Evolutionary conservation across 2,888 invertebrate species (phyloP), one percentile per base, ranked within the genome.

Genomic region (Lasius platythorax): DNA sequence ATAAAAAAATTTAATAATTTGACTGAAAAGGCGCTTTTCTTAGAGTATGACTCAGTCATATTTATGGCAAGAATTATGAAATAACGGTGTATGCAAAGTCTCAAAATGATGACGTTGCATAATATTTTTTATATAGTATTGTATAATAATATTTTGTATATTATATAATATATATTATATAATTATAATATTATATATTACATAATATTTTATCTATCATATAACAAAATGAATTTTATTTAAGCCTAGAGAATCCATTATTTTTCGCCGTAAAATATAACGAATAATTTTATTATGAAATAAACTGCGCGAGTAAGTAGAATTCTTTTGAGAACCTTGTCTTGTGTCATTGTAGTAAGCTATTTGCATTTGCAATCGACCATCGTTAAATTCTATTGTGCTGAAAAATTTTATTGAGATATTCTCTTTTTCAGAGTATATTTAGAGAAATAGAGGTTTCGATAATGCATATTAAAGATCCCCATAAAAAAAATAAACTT

Each of bases 341-440:
- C n/a, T 67, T 40, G 43, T 43, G 40, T 61, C 43, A 61, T 33
- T 61, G n/a, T 53, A 53, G 6, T 79, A 61, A 46, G 58, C 70
- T 79, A 70, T 12, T 78, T 68, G 30, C 18, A 70, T 12, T 78
- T 68, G 30, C 18, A 73, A 61, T 70, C 72, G 72, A 72, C 79
- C 72, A 81, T 33, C 46, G 5, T 81, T 46, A 58, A 68, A 73
- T 81, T 11, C 79, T 81, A 73, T 28, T 28, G 61, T 50, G 43
- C 40, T 40, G 46, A 72, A 15, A 50, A 73, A 50, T 81, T 81
- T 73, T 11, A 33, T 30, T 23, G 28, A 37, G 8, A 37, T 56
- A 18, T 23, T 56, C 0, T 53, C 15, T 18, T 18, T 75, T 33
- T 12, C 53, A 12, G 43, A 30, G 23, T 0, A 28, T 23, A 30